Base-by-base conservation (phyloP, 2,797 vertebrate species). In the Betta splendens region DNA sequence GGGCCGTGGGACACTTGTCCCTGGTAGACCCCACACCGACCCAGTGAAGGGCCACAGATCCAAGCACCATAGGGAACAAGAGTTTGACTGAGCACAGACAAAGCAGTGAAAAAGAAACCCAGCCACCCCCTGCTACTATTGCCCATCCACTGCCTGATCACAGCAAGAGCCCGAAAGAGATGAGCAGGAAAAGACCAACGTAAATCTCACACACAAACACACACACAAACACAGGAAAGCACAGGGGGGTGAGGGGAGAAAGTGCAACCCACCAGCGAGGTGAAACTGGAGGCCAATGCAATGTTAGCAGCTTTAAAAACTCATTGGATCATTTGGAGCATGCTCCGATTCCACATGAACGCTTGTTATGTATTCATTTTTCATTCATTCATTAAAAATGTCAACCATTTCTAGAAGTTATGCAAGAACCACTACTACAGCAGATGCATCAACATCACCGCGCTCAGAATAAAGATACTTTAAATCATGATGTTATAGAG, bases 71-170 rank as follows among this genome's bases (percentile, higher is more conserved):
- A 57, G 71, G 57, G 64, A 79, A 82, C 76, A 74, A 84, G 73
- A 77, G 75, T 88, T 59, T 81, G 75, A 85, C 73, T 89, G 85
- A 87, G 83, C 75, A 61, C 64, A 85, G 69, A 91, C 85, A 91
- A 90, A 86, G 83, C 39, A 74, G 65, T 67, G 68, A 82, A 86
- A 83, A 67, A 80, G 51, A 79, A 47, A 46, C 64, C 80, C 75
- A 57, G 50, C 75, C 77, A 71, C 72, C 73, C 79, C 80, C 73
- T 29, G 6, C 45, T 39, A 45, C 47, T 38, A 52, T 54, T 42
- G 65, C 65, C 70, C 68, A 55, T 69, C 66, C 58, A 61, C 50
- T 21, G 55, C 43, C 56, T 69, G 66, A 73, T 72, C 69, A 55
- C 72, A 72, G 38, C 74, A 8, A 65, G 33, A 42, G 40, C 18